phyloP scores from a whole-genome alignment of 2,888 invertebrate species.

The Pyrrhosoma nymphula region DNA sequence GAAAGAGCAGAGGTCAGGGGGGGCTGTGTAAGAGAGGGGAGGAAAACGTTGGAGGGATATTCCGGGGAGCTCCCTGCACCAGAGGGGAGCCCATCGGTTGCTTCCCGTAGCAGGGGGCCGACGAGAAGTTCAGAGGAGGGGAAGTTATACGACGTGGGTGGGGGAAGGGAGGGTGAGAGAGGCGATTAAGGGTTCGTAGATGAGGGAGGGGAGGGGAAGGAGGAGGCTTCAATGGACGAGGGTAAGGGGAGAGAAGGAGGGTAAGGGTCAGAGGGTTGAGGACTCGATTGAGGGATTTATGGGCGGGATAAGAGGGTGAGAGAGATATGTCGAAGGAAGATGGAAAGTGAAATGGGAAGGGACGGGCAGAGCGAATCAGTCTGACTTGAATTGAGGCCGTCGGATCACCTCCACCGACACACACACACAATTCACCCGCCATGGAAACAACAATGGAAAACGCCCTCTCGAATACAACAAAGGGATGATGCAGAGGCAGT shows the following conservation, averaged over 20 bases:
- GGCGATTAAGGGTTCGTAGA: background rate
- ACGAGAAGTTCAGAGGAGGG: background rate
- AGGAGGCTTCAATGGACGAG: background rate
- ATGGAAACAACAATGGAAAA: background rate
- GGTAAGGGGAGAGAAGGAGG: background rate
- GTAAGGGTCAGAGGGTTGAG: background rate
- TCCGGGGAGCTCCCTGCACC: too few species aligned
- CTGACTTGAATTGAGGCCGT: background rate
- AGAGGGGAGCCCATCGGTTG: too few species aligned
- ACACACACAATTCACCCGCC: background rate
- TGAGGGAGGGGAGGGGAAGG: background rate
- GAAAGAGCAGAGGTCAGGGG: background rate
- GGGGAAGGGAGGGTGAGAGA: background rate
- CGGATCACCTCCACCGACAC: background rate
- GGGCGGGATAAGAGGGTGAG: background rate
- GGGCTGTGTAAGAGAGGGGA: background rate
- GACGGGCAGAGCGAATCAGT: background rate
- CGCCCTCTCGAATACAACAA: background rate
- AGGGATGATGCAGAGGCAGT: background rate
- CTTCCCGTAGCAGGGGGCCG: background rate
- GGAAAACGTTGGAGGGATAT: background rate
- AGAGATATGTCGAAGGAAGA: conserved; percentile 2
- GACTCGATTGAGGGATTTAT: background rate
- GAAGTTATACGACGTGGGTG: background rate
- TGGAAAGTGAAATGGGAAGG: conserved; percentile 2